A percentile compares a stretch with the other conserved stretches of the same genome.
Evolutionary conservation across 2,113 vertebrate species (phyloP).

Genomic region (Pluvianellus socialis): DNA sequence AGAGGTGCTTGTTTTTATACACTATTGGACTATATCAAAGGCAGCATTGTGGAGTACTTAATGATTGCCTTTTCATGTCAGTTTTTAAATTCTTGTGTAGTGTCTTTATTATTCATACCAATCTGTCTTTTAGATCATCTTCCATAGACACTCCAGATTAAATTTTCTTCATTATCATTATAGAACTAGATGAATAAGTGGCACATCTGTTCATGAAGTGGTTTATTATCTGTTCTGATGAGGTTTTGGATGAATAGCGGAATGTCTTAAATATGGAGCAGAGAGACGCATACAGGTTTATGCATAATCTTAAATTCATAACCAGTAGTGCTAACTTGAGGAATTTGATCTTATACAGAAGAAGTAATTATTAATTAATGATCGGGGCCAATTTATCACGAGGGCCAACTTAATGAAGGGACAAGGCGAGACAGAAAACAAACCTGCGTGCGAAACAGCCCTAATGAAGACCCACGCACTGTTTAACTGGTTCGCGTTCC

Average conservation of each 20-base stretch:
- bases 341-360: conserved; percentile 36
- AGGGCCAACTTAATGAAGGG: conserved; percentile 28
- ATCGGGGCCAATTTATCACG: conserved; percentile 21
- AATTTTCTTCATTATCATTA: conserved; percentile 80
- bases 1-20: conserved; percentile 16
- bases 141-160: conserved; percentile 76
- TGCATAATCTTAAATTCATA: conserved; percentile 56
- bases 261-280: conserved; percentile 68
- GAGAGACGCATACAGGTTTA: conserved; percentile 47
- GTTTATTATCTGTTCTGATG: conserved; percentile 79
- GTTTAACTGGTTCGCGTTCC: conserved; percentile 14
- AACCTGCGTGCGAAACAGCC: not conserved
- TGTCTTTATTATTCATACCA: conserved; percentile 75
- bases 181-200: conserved; percentile 80
- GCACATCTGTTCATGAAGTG: conserved; percentile 81
- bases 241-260: conserved; percentile 72
- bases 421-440: conserved; percentile 46
- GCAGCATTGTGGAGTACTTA: conserved; percentile 3
- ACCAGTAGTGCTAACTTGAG: conserved; percentile 28
- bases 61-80: conserved; percentile 56
- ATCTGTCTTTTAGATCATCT: conserved; percentile 75
- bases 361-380: conserved; percentile 71
- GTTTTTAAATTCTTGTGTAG: conserved; percentile 1
- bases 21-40: not conserved
- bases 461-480: conserved; percentile 46